A percentile compares a stretch with the other conserved stretches of the same genome.
These are phyloP conservation scores for Zosterops pallidus DNA, from an alignment of 2,113 vertebrate genomes.

Conservation along the genomic window DNA sequence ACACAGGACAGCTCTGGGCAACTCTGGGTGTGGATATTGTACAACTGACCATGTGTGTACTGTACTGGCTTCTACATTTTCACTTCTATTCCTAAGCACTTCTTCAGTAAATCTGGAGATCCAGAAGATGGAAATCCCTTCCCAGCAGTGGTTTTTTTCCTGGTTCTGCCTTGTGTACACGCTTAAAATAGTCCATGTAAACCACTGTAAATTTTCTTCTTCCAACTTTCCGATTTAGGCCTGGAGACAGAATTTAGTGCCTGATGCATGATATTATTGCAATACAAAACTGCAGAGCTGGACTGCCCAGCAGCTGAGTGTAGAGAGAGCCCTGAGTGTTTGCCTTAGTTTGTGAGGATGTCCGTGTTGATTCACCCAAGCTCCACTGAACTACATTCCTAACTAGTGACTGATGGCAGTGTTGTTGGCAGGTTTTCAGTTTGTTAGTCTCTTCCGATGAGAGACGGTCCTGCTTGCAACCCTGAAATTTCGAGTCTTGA, in stretches of 20 bases:
- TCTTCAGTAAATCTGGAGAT: neutral
- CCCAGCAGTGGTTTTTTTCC: neutral
- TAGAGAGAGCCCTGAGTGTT: neutral
- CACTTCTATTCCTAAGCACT: neutral
- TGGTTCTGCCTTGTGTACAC: neutral
- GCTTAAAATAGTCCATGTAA: neutral
- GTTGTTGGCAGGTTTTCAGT: slow-evolving; percentile 52
- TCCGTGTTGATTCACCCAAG: neutral
- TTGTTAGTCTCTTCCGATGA: neutral
- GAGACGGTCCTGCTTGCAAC: neutral
- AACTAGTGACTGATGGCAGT: slow-evolving; percentile 30
- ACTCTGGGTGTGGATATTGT: neutral
- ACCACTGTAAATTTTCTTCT: neutral
- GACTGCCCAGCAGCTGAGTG: neutral
- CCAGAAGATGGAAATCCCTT: neutral
- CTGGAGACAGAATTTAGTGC: neutral
- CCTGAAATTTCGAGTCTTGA: neutral
- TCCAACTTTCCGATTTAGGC: neutral
- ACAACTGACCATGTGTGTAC: neutral
- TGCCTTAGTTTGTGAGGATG: neutral
- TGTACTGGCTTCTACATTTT: neutral
- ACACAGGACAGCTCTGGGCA: accelerated
- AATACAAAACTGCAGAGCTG: neutral
- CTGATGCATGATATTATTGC: neutral
- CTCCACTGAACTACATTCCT: slow-evolving; percentile 28